phyloP scores from a whole-genome alignment of 1,140 invertebrate genomes.

The Drosophila sp. region DNA sequence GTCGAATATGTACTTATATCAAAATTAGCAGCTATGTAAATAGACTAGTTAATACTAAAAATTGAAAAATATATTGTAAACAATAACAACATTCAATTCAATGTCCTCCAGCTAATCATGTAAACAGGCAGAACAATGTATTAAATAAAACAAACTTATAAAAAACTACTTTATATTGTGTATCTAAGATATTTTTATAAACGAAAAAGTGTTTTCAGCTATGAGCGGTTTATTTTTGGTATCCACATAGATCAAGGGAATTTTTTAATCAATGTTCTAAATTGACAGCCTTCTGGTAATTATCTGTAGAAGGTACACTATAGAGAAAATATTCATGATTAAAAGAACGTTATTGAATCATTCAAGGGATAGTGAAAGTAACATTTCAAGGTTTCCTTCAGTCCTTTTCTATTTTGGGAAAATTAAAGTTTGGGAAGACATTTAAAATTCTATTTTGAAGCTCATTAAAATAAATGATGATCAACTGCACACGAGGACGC shows the following conservation, averaged over 20 bases:
- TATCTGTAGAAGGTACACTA: too few species aligned
- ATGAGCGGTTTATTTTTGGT: too few species aligned
- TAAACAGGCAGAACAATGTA: constrained; percentile 71
- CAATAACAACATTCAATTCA: constrained; percentile 80
- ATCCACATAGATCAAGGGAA: too few species aligned
- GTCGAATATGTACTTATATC: constrained; percentile 45
- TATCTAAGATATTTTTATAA: too few species aligned
- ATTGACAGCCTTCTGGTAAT: too few species aligned
- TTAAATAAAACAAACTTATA: constrained; percentile 61
- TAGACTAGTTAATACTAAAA: constrained; percentile 52
- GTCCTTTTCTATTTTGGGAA: neutral
- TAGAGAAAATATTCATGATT: too few species aligned
- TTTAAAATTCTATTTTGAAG: constrained; percentile 77
- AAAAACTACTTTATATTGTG: too few species aligned
- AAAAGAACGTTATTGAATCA: too few species aligned
- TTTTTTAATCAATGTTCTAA: too few species aligned
- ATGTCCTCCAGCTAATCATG: constrained; percentile 78
- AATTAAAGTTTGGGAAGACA: constrained; percentile 32
- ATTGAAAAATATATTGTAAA: constrained; percentile 61
- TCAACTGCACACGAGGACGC: constrained; percentile 56
- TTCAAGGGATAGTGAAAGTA: constrained; percentile 35
- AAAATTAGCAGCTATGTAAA: constrained; percentile 74
- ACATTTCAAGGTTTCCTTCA: neutral
- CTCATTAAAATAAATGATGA: constrained; percentile 83
- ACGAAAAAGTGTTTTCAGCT: too few species aligned